Evolutionary conservation across 2,113 vertebrate species (phyloP).

Genomic region (Leptobrachium ailaonicum): DNA sequence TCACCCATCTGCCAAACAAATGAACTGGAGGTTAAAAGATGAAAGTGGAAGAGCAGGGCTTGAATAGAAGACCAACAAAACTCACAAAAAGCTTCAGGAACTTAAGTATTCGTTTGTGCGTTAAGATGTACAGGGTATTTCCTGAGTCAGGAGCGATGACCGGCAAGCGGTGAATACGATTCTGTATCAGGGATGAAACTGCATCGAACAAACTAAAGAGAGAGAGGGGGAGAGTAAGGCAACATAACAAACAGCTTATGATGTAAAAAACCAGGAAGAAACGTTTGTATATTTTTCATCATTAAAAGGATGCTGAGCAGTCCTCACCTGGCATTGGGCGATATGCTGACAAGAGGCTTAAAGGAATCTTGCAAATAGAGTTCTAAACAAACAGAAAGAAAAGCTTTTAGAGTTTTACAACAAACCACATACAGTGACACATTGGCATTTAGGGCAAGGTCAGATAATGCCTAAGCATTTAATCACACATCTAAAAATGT

Average conservation of each 20-base stretch:
- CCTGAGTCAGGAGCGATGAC: slow-evolving; percentile 93
- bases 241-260: not conserved
- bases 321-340: slow-evolving; percentile 88
- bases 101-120: slow-evolving; percentile 98
- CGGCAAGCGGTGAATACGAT: slow-evolving; percentile 95
- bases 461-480: no score
- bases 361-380: slow-evolving; percentile 95
- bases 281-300: not conserved
- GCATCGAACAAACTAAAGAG: slow-evolving; percentile 89
- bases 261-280: no score
- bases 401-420: not conserved
- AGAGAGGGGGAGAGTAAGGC: not conserved
- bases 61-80: slow-evolving; percentile 25
- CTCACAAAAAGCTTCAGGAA: slow-evolving; percentile 98
- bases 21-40: not conserved
- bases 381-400: slow-evolving; percentile 67
- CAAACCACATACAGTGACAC: no score
- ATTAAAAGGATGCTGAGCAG: no score
- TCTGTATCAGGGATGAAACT: slow-evolving; percentile 88
- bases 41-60: not conserved
- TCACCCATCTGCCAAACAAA: slow-evolving; percentile 82
- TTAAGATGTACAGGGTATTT: slow-evolving; percentile 95
- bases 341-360: slow-evolving; percentile 94
- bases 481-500: no score
- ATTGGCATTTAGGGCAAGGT: no score